phyloP scores from a whole-genome alignment of 1,140 invertebrate genomes.

The Neodiprion pinetum region DNA sequence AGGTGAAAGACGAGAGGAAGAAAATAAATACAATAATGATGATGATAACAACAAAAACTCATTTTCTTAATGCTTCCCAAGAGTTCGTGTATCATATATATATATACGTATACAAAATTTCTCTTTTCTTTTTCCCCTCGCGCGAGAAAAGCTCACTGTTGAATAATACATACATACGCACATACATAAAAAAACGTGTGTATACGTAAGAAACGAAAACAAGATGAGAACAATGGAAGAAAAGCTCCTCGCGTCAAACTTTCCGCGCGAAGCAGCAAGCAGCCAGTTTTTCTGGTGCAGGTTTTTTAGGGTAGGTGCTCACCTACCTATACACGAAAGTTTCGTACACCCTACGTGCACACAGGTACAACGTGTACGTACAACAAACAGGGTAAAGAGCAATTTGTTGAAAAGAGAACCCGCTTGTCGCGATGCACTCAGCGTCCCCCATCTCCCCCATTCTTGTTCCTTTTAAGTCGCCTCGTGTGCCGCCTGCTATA shows the following conservation, averaged over 20 bases:
- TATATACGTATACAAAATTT: no score
- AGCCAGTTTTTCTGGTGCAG: no score
- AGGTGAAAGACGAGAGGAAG: no score
- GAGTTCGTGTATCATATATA: no score
- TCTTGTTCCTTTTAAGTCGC: neutral
- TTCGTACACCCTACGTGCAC: neutral
- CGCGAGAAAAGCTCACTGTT: no score
- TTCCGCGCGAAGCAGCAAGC: neutral
- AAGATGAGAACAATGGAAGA: neutral
- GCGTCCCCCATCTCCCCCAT: neutral
- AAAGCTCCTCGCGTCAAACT: neutral
- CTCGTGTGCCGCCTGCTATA: neutral
- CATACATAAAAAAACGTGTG: neutral
- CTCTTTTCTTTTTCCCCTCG: no score
- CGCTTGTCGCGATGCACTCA: constrained; percentile 41
- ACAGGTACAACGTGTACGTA: neutral
- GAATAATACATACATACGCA: constrained; percentile 8
- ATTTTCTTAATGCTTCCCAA: no score
- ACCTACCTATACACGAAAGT: no score
- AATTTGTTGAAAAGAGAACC: constrained; percentile 44
- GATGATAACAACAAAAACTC: no score
- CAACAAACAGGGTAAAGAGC: constrained; percentile 24
- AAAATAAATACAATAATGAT: no score
- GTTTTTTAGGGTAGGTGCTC: no score
- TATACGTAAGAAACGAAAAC: neutral